Evolutionary conservation across 2,113 vertebrate genomes (phyloP), one percentile per base, ranked within the genome.

Genomic region (Picathartes gymnocephalus): DNA sequence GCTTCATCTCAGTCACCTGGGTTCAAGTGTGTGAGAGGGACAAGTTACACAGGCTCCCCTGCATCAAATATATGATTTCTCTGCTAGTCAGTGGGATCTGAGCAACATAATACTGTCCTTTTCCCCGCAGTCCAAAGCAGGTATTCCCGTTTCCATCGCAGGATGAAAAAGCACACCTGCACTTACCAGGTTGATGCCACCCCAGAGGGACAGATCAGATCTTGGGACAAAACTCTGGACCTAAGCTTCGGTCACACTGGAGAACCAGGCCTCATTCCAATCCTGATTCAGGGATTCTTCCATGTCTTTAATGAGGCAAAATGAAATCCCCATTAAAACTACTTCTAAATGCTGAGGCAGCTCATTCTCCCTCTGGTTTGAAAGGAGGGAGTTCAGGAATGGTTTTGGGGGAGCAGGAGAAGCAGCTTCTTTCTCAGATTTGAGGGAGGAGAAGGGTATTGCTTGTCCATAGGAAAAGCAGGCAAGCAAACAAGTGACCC

Each of bases 1-100:
- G 66, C 66, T 95, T 90, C 85, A 85, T 50, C 66, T 72, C 81
- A 53, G 61, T 48, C 79, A 82, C 53, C 62, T 88, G 88, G 71
- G 62, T 44, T 82, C 74, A 11, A 64, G 18, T 37, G 24, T 57
- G 56, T 3, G 25, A 72, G 33, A 74, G 13, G 30, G 37, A 88
- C 37, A 53, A 82, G 31, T 56, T 58, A 83, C 33, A 66, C 14
- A 62, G 58, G 47, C 28, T 70, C 19, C 27, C 13, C 68, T 62
- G 21, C 23, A n/a, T 6, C 33, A 58, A 53, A 70, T 13, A 30
- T 23, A 35, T 15, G 35, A 57, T 61, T 65, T 82, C 35, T 42
- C 54, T 77, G 23, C 42, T 83, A 60, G 39, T 45, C 39, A 58
- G 33, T 70, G 54, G 30, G 37, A 65, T 64, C 37, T 60, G 37